Conservation (phyloP, 2,888 invertebrate species). For the Athetis lepigone region DNA sequence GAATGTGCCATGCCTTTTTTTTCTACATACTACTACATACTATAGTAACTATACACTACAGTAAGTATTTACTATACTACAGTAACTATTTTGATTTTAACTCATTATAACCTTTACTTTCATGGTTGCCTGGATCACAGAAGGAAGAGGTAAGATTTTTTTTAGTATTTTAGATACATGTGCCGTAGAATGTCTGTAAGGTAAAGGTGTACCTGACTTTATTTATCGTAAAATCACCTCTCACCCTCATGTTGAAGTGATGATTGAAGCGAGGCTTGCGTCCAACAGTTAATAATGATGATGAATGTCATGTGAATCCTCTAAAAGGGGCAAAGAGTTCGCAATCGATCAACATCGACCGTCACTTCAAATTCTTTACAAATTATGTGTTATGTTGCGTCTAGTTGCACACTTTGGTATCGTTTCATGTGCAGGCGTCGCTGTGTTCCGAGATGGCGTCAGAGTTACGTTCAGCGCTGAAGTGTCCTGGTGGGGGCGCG, state of each 20-base stretch:
- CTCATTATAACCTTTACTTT: slow-evolving; percentile 32
- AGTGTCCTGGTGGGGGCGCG: slow-evolving; percentile 91
- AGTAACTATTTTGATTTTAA: slow-evolving; percentile 4
- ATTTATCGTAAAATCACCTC: too few relatives aligned
- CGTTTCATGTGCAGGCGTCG: slow-evolving; percentile 89
- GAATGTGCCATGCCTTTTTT: slow-evolving; percentile 20
- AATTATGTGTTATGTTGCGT: not conserved
- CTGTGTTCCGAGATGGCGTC: slow-evolving; percentile 94
- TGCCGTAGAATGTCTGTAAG: too few relatives aligned
- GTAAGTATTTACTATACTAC: too few relatives aligned
- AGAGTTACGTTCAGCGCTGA: slow-evolving; percentile 93
- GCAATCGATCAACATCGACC: not conserved
- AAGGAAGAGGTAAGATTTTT: slow-evolving; percentile 86
- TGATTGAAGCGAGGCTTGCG: too few relatives aligned
- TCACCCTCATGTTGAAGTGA: too few relatives aligned
- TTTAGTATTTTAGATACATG: slow-evolving; percentile 45
- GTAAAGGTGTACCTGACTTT: too few relatives aligned
- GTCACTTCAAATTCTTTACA: not conserved
- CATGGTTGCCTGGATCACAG: slow-evolving; percentile 67
- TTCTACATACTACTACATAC: too few relatives aligned
- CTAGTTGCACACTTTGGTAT: not conserved
- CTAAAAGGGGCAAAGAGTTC: not conserved
- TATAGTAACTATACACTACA: too few relatives aligned
- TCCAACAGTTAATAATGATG: too few relatives aligned
- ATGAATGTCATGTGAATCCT: not conserved